Evolutionary conservation across 2,113 vertebrate genomes (phyloP).

Genomic region (Casuarius casuarius): DNA sequence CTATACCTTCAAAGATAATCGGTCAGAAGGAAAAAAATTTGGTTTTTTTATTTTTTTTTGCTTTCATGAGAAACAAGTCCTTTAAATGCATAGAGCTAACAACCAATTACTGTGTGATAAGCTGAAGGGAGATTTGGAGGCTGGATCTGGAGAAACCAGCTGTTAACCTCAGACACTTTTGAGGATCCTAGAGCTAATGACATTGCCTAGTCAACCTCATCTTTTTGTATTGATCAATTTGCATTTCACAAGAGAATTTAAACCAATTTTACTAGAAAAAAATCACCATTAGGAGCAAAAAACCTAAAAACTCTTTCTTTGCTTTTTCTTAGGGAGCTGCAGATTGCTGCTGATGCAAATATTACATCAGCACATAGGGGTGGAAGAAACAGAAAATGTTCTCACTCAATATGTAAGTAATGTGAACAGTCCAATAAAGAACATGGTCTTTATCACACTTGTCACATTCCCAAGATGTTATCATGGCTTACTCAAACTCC

Average conservation of each 20-base stretch:
- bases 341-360: background rate
- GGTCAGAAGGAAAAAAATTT: background rate
- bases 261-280: background rate
- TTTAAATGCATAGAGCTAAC: background rate
- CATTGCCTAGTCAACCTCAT: background rate
- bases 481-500: background rate
- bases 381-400: slow-evolving; percentile 14
- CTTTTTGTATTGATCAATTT: background rate
- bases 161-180: background rate
- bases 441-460: background rate
- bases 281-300: background rate
- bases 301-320: background rate
- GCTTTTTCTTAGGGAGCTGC: background rate
- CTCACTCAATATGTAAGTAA: background rate
- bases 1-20: background rate
- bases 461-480: background rate
- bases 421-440: background rate
- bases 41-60: background rate
- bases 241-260: background rate
- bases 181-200: background rate
- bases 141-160: background rate
- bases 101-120: background rate
- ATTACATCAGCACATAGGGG: background rate
- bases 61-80: background rate
- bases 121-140: background rate